Base-by-base conservation (phyloP, 2,797 vertebrate genomes). In the Streptopelia turtur region DNA sequence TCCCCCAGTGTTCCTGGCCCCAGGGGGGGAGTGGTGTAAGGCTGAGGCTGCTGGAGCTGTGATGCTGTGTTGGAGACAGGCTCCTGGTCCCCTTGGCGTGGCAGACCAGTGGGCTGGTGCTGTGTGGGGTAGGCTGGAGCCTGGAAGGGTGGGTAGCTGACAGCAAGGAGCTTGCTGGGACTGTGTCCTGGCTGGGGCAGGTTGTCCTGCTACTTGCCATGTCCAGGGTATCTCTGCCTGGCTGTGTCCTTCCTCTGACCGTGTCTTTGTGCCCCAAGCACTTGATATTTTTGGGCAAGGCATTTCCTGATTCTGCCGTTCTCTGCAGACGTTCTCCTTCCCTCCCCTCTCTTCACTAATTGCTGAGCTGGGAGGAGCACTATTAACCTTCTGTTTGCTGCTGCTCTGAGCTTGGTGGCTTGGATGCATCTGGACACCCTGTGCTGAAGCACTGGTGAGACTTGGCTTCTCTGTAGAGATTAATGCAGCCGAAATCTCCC, bases 381-480 rank as follows among this genome's bases (percentile, higher is more conserved):
- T 86, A 2, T 91, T 93, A 95, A 85, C 86, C 77, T 84, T 84
- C 50, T 88, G 24, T 35, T 71, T 91, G 90, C 83, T 91, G 85
- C 80, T 59, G 45, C 76, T 86, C 57, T 2, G 7, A 82, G 74
- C 61, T 87, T 22, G 3, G 8, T 56, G 71, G 72, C 84, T 89
- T 0, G 3, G 56, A 59, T 71, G 66, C 30, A 21, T 50, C 31
- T 47, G 78, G 49, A 78, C 30, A 30, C 37, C 41, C 52, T 18
- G 31, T 39, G 55, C 75, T 87, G 57, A 75, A 52, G n/a, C 60
- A 45, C 30, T 0, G 16, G 35, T 90, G 85, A 57, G 76, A 85
- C 4, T 13, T 68, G 60, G 47, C 85, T 70, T 90, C 57, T 93
- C 25, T 78, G 41, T 85, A 69, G 65, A 60, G 39, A 83, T 20